These are phyloP conservation scores for Monochamus saltuarius DNA, from an alignment of 1,140 invertebrate species.

Conservation along the genomic window DNA sequence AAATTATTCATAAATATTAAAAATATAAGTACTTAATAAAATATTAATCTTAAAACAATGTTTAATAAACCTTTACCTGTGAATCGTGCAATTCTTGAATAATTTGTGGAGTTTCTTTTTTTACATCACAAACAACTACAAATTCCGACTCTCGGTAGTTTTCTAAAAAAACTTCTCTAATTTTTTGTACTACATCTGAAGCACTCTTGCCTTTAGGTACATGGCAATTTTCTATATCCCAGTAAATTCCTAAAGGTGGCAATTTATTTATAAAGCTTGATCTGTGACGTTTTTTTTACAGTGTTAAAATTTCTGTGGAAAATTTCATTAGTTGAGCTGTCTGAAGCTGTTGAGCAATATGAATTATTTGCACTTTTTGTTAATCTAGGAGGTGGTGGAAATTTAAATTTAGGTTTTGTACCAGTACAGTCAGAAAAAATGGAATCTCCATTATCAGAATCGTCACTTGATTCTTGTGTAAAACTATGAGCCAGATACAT, in stretches of 20 bases:
- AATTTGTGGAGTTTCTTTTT: constrained; percentile 74
- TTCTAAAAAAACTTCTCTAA: constrained; percentile 75
- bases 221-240: constrained; percentile 91
- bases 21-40: not conserved
- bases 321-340: constrained; percentile 31
- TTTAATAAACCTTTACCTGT: constrained; percentile 62
- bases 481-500: not conserved
- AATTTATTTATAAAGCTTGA: constrained; percentile 47
- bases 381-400: constrained; percentile 33
- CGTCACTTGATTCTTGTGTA: constrained; percentile 28
- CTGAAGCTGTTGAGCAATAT: constrained; percentile 31
- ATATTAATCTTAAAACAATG: not conserved
- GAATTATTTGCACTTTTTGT: constrained; percentile 41
- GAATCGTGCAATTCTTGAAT: constrained; percentile 85
- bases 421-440: constrained; percentile 32
- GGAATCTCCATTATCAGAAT: constrained; percentile 11
- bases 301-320: constrained; percentile 16
- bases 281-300: constrained; percentile 23
- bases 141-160: constrained; percentile 84
- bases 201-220: constrained; percentile 81
- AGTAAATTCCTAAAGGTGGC: constrained; percentile 84
- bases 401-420: constrained; percentile 34
- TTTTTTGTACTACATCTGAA: constrained; percentile 72
- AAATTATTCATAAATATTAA: constrained; percentile 19
- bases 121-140: constrained; percentile 78